Conservation (phyloP, 2,113 vertebrate genomes). For the Mormyrus iriodes region DNA sequence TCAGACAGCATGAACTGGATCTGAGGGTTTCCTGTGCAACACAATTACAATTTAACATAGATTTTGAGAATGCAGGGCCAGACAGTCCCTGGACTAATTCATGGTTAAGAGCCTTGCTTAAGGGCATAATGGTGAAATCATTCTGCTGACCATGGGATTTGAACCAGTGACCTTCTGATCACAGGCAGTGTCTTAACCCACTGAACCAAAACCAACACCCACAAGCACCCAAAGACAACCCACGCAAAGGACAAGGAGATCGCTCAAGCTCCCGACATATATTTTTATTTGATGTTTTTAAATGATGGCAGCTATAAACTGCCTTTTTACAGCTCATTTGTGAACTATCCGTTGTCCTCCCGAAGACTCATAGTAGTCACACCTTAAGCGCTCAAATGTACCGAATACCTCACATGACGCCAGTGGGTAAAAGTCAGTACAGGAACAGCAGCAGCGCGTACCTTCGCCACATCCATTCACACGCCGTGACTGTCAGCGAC, state of each 20-base stretch:
- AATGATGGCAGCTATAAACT: not conserved
- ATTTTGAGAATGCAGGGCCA: not conserved
- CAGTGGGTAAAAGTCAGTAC: not conserved
- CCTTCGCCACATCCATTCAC: not conserved
- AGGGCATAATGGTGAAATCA: not conserved
- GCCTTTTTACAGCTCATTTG: not conserved
- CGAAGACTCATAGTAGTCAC: not conserved
- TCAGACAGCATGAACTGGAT: not conserved
- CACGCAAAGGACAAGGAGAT: not conserved
- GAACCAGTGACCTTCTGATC: not conserved
- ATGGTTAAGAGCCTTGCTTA: not conserved
- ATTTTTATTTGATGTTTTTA: not conserved
- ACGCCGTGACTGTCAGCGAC: not conserved
- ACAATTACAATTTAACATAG: not conserved
- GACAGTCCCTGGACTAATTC: not conserved
- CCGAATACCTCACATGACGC: not conserved
- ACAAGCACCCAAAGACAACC: not conserved
- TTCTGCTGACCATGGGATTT: not conserved
- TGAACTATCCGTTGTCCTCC: not conserved
- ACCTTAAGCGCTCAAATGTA: not conserved
- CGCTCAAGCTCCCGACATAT: not conserved
- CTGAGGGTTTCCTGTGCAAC: not conserved
- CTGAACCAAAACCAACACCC: not conserved
- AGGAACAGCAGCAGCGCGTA: not conserved
- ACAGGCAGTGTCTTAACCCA: not conserved